phyloP scores from a whole-genome alignment of 2,113 vertebrate genomes.

The Thermophis baileyi region DNA sequence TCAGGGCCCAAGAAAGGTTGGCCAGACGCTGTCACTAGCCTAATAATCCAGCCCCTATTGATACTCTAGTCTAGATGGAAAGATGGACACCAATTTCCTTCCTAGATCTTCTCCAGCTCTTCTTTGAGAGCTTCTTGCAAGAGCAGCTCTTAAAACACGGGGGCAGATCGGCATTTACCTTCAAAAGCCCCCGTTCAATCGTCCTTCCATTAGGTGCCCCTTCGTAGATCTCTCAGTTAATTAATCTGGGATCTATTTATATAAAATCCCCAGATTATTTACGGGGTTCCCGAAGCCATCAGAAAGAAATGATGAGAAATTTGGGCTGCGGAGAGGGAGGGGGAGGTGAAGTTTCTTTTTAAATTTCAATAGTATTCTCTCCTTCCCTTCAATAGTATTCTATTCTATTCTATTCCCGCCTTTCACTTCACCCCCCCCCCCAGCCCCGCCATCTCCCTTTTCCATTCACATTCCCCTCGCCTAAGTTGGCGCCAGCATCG shows the following conservation, averaged over 20 bases:
- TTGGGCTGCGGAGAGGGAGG: background rate
- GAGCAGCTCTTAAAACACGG: conserved; percentile 16
- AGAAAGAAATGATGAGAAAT: conserved; percentile 34
- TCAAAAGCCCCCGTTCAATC: conserved; percentile 53
- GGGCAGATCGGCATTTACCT: conserved; percentile 51
- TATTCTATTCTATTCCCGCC: background rate
- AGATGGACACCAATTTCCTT: background rate
- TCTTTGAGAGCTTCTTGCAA: background rate
- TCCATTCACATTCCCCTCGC: conserved; percentile 79
- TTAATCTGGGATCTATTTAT: conserved; percentile 64
- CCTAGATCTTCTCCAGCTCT: background rate
- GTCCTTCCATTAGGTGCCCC: conserved; percentile 66
- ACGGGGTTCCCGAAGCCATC: conserved; percentile 63
- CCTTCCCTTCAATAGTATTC: conserved; percentile 53
- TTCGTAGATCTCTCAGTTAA: conserved; percentile 66
- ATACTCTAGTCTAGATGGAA: background rate
- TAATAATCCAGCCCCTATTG: background rate
- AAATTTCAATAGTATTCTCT: conserved; percentile 64
- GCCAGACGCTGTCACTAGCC: background rate
- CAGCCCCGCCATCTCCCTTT: conserved; percentile 44
- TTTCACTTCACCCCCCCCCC: background rate
- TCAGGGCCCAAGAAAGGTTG: background rate
- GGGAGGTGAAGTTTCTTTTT: conserved; percentile 61
- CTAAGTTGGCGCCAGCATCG: conserved; percentile 81
- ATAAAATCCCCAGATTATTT: conserved; percentile 65